Evolutionary conservation across 2,888 invertebrate genomes (phyloP).

Genomic region (Aphidoletes aphidimyza): DNA sequence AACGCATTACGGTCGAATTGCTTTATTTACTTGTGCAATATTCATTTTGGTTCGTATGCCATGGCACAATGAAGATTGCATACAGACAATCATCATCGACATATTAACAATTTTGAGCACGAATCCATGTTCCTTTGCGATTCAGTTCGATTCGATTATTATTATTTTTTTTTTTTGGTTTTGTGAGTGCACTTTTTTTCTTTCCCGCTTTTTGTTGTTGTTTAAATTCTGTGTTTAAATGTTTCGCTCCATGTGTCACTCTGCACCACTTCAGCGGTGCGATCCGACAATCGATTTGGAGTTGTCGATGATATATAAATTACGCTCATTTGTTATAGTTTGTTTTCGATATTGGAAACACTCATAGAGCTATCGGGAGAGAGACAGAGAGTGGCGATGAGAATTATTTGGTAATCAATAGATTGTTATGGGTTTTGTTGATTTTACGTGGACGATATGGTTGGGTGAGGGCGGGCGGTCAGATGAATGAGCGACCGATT

Average conservation of each 20-base stretch:
- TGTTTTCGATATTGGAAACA: not conserved
- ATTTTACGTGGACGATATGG: too few species aligned
- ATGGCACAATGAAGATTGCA: not conserved
- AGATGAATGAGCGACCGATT: too few species aligned
- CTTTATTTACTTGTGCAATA: slow-evolving; percentile 27
- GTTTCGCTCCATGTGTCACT: not conserved
- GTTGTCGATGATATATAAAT: slow-evolving; percentile 11
- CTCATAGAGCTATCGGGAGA: not conserved
- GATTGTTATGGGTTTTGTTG: slow-evolving; percentile 11
- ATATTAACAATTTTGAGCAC: not conserved
- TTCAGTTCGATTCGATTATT: not conserved
- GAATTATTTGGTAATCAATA: slow-evolving; percentile 20
- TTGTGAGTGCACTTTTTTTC: not conserved
- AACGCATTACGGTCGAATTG: slow-evolving; percentile 9
- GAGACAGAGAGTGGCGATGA: not conserved
- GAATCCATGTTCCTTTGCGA: not conserved
- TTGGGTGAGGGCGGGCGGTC: not conserved
- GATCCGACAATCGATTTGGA: not conserved
- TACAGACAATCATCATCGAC: not conserved
- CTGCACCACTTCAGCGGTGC: not conserved
- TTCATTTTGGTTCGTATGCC: not conserved
- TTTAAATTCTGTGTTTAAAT: too few species aligned
- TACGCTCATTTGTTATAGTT: slow-evolving; percentile 10
- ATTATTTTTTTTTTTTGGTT: not conserved
- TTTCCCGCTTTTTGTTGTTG: not conserved